A percentile compares a stretch with the other conserved stretches of the same genome.
These are phyloP conservation scores for Temnothorax nylanderi DNA, from an alignment of 1,140 invertebrate species.

Conservation along the genomic window DNA sequence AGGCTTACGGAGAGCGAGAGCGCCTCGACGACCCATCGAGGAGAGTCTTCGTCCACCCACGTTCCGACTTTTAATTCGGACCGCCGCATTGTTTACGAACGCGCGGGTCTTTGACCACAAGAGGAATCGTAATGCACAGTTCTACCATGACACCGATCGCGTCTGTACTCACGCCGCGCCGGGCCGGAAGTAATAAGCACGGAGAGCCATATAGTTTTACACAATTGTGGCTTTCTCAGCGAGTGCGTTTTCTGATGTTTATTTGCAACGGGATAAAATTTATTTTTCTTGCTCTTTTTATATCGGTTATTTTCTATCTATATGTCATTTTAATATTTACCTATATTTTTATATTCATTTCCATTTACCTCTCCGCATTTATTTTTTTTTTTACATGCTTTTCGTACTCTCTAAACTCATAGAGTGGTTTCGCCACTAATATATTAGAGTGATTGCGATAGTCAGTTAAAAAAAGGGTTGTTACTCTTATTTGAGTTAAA, in stretches of 20 bases:
- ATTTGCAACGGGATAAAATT: background rate
- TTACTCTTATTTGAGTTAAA: too few species aligned
- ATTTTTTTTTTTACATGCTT: background rate
- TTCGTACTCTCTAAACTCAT: background rate
- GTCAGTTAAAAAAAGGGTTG: too few species aligned
- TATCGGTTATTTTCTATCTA: background rate
- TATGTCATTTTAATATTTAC: background rate
- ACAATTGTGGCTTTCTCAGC: background rate
- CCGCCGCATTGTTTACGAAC: background rate
- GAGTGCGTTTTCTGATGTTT: background rate
- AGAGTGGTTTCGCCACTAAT: too few species aligned
- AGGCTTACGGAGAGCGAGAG: slow-evolving; percentile 17
- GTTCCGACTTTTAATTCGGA: slow-evolving; percentile 3
- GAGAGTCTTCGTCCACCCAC: background rate
- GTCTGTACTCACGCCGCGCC: background rate
- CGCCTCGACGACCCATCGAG: background rate
- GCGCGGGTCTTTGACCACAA: background rate
- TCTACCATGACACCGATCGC: background rate
- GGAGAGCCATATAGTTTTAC: background rate
- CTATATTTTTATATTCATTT: background rate
- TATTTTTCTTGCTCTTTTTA: background rate
- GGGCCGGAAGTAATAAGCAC: slow-evolving; percentile 1
- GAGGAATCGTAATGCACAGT: background rate
- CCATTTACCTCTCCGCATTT: background rate
- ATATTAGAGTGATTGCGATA: too few species aligned